Percentiles rank a stretch among this genome's conserved stretches.
These are phyloP conservation scores for Parambassis ranga DNA, from an alignment of 2,797 vertebrate species.

Conservation along the genomic window DNA sequence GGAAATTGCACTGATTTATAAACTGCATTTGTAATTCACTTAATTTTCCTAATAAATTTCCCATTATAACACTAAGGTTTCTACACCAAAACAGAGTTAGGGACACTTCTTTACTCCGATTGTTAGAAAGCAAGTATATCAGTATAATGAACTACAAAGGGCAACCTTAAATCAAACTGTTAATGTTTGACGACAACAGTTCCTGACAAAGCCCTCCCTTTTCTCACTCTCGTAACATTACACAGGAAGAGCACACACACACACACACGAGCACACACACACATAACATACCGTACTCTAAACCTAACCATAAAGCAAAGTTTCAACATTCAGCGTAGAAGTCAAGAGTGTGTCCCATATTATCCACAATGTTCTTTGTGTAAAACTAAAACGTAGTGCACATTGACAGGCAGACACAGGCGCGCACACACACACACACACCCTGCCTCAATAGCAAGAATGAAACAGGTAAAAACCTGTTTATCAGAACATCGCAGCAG, in stretches of 20 bases:
- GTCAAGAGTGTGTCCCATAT: no score
- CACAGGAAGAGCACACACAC: constrained; percentile 48
- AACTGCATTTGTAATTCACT: no score
- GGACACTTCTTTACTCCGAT: no score
- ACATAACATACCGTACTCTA: neutral
- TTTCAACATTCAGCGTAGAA: no score
- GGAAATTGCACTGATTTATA: no score
- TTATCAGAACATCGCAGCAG: constrained; percentile 12
- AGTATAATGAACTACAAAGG: constrained; percentile 29
- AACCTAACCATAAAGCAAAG: neutral
- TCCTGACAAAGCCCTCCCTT: constrained; percentile 56
- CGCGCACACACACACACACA: constrained; percentile 7
- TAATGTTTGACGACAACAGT: constrained; percentile 65
- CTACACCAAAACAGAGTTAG: no score
- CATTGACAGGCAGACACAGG: neutral
- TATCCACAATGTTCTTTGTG: no score
- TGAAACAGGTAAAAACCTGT: constrained; percentile 60
- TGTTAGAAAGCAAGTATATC: no score
- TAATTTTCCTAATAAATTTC: no score
- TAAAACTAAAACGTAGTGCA: neutral
- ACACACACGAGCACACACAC: neutral
- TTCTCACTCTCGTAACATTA: constrained; percentile 47
- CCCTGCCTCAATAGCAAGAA: neutral
- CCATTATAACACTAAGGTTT: no score
- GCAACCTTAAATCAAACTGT: constrained; percentile 37